Base-by-base conservation (phyloP, 2,888 invertebrate species). In the Dichetophora obliterata region DNA sequence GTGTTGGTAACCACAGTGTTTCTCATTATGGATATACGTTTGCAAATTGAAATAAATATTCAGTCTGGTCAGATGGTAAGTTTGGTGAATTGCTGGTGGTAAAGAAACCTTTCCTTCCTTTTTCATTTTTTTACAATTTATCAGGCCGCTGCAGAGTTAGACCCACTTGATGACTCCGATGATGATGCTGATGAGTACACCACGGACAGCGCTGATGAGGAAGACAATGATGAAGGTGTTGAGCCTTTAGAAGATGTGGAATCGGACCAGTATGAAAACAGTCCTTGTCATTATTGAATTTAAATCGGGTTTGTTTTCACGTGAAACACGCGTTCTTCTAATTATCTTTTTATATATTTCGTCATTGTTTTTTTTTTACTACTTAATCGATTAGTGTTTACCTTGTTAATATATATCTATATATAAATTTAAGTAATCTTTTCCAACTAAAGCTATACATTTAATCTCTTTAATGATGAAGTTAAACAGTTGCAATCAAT, bases 21-120 rank as follows among this genome's bases (percentile, higher is more conserved):
- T 82, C 91, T 94, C 87, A 91, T 92, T 0, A 91, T 93, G 88
- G 93, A 94, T 82, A 91, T 93, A 48, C 90, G 93, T 71, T 91
- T 94, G 89, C 93, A 93, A 83, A 88, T 94, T 77, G 93, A 94
- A 86, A 92, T 93, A 48, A 92, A 92, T 82, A 90, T 93, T 71
- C 91, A 92, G 79, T 90, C 91, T 52, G 88, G 89, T 6, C 89
- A 88, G 81, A 83, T 89, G 81, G 86, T 87, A 74, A 34, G 80
- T 66, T 31, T 14, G 22, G 5, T 16, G 9, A 19, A 4, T 19
- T 48, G 11, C 52, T 11, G 48, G 54, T 34, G n/a, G n/a, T n/a
- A 69, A 27, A n/a, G n/a, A n/a, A n/a, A n/a, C n/a, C n/a, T 75
- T 57, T 65, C 52, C 61, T 24, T 71, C 31, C n/a, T 22, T 66